Percentiles rank a stretch among this genome's conserved stretches.
phyloP scores from a whole-genome alignment of 2,113 vertebrate genomes.

The Dicentrarchus labrax region DNA sequence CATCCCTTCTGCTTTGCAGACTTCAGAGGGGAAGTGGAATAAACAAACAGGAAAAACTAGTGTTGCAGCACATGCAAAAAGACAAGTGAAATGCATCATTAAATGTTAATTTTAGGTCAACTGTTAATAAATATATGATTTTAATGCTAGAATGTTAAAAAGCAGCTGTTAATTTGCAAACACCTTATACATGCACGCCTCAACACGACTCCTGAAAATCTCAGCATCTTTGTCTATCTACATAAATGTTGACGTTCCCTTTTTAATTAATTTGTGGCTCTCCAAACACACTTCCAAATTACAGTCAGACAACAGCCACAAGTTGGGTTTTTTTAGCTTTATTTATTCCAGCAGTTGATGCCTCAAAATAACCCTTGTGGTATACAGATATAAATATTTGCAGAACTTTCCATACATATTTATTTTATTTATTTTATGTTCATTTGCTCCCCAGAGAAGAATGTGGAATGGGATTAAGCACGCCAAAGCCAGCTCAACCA shows the following conservation, averaged over 20 bases:
- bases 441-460: slow-evolving; percentile 35
- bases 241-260: not conserved
- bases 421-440: slow-evolving; percentile 29
- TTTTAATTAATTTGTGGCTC: not conserved
- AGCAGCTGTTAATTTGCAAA: not conserved
- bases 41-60: not conserved
- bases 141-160: not conserved
- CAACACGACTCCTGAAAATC: not conserved
- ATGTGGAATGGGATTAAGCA: slow-evolving; percentile 38
- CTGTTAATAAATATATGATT: not conserved
- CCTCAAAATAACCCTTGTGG: not conserved
- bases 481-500: slow-evolving; percentile 20
- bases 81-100: not conserved
- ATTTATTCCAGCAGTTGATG: slow-evolving; percentile 1
- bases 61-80: not conserved
- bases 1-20: not conserved
- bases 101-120: not conserved
- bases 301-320: too few relatives aligned
- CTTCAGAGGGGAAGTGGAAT: not conserved
- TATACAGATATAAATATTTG: slow-evolving; percentile 26
- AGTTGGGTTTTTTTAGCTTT: too few relatives aligned
- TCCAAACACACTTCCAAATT: too few relatives aligned
- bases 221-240: not conserved
- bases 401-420: slow-evolving; percentile 12
- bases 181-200: not conserved